Percentiles rank a stretch among this genome's conserved stretches.
Evolutionary conservation across 2,888 invertebrate species (phyloP).

Genomic region (Drosophila neutralis): DNA sequence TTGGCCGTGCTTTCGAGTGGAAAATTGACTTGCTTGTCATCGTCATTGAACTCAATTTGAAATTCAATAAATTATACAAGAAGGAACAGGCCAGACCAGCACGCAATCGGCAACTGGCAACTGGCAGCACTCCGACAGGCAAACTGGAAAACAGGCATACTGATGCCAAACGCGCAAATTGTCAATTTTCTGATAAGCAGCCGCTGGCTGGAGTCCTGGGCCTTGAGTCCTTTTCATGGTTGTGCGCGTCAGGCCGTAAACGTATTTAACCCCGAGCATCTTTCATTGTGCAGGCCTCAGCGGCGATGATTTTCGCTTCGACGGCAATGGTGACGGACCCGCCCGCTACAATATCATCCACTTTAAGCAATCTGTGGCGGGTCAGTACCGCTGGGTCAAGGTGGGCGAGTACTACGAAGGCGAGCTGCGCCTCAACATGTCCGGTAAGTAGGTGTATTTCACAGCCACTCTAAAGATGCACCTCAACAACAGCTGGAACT

Average conservation of each 20-base stretch:
- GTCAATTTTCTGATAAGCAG: constrained; percentile 78
- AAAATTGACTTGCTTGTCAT: constrained; percentile 82
- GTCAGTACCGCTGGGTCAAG: constrained; percentile 92
- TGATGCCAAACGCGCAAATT: constrained; percentile 74
- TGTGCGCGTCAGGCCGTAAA: constrained; percentile 48
- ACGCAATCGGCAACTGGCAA: constrained; percentile 6
- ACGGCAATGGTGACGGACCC: constrained; percentile 95
- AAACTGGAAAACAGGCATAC: constrained; percentile 13
- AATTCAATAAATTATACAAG: constrained; percentile 82
- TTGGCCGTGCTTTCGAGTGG: constrained; percentile 76
- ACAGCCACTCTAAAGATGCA: not conserved
- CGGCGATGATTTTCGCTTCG: constrained; percentile 95
- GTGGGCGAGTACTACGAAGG: constrained; percentile 95
- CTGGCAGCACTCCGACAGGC: constrained; percentile 4
- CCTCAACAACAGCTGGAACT: constrained; percentile 22
- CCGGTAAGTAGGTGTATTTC: constrained; percentile 86
- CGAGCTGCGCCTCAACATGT: constrained; percentile 91
- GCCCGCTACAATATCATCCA: constrained; percentile 98
- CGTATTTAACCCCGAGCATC: constrained; percentile 45
- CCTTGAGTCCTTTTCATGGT: constrained; percentile 1
- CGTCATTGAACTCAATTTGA: constrained; percentile 82
- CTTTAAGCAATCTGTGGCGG: constrained; percentile 92
- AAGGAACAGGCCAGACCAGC: constrained; percentile 23
- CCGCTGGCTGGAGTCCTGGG: constrained; percentile 19
- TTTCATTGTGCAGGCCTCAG: constrained; percentile 89